phyloP scores from a whole-genome alignment of 2,888 invertebrate species.

The Nomada lathburiana region DNA sequence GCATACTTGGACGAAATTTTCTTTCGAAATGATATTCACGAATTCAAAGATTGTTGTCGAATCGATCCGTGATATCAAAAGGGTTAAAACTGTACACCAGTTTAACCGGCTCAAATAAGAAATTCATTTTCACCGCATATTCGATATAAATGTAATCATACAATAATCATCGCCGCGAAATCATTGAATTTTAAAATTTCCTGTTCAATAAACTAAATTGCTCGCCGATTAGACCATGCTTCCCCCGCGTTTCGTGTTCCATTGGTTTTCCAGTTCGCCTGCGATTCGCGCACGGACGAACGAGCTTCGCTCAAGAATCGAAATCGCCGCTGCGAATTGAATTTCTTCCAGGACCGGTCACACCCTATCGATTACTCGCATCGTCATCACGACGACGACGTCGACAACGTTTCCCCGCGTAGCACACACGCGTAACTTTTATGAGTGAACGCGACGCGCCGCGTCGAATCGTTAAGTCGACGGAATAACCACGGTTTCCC shows the following conservation, averaged over 20 bases:
- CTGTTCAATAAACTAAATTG: constrained; percentile 4
- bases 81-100: too few species aligned
- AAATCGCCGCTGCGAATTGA: constrained; percentile 19
- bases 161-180: background rate
- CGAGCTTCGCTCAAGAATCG: constrained; percentile 19
- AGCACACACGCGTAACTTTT: constrained; percentile 11
- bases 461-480: constrained; percentile 26
- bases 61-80: too few species aligned
- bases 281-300: constrained; percentile 11
- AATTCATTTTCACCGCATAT: too few species aligned
- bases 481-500: constrained; percentile 21
- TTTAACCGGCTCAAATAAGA: too few species aligned
- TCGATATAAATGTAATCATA: too few species aligned
- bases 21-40: too few species aligned
- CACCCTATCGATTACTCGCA: constrained; percentile 30
- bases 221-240: constrained; percentile 15
- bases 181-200: background rate
- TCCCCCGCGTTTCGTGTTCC: constrained; percentile 20
- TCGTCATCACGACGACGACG: constrained; percentile 1
- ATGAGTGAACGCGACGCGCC: constrained; percentile 17
- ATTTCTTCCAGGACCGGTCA: constrained; percentile 21
- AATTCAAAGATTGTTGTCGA: too few species aligned
- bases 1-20: too few species aligned
- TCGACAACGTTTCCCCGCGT: background rate
- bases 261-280: constrained; percentile 30